These are phyloP conservation scores for Tamandua tetradactyla DNA, from an alignment of 2,797 vertebrate genomes.

Conservation along the genomic window DNA sequence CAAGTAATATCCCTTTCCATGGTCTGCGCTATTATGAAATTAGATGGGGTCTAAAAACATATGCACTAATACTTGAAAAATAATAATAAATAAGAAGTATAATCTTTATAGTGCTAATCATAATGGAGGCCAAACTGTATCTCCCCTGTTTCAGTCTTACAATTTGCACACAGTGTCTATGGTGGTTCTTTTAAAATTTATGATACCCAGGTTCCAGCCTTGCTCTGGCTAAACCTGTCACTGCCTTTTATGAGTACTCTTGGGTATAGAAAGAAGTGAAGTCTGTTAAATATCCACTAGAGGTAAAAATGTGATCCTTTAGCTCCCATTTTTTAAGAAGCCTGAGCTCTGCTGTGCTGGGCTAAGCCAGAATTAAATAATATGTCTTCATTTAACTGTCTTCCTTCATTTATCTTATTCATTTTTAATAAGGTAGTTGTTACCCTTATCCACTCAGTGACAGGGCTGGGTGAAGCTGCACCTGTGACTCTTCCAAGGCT, in stretches of 20 bases:
- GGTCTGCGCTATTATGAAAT: conserved; percentile 17
- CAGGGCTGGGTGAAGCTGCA: not conserved
- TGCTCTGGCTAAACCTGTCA: conserved; percentile 18
- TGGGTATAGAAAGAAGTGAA: conserved; percentile 53
- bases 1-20: conserved; percentile 15
- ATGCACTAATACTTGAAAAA: not conserved
- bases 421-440: not conserved
- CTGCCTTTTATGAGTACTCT: conserved; percentile 1
- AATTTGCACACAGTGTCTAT: not conserved
- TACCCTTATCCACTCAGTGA: not conserved
- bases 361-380: not conserved
- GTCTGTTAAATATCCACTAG: conserved; percentile 4
- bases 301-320: conserved; percentile 42
- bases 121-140: not conserved
- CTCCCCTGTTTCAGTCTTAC: not conserved
- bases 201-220: conserved; percentile 12
- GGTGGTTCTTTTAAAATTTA: conserved; percentile 23
- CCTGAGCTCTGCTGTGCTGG: not conserved
- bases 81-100: not conserved
- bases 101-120: not conserved
- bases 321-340: conserved; percentile 36
- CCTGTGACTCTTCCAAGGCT: not conserved
- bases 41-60: not conserved
- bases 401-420: not conserved
- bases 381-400: not conserved